Conservation (phyloP, 2,888 invertebrate species). For the Drosophila koepferae region DNA sequence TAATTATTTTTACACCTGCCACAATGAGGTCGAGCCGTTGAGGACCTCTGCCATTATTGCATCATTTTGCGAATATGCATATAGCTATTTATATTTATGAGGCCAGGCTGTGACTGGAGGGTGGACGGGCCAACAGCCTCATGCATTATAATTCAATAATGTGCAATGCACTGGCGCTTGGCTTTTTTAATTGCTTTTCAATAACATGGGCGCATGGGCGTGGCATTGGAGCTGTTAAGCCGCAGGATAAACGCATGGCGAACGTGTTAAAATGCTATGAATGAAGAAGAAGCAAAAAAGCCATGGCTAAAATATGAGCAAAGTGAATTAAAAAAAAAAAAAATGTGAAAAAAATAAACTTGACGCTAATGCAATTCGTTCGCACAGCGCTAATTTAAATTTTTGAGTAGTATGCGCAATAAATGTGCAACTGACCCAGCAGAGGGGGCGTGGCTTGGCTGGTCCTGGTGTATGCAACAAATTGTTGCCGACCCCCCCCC, state of each 20-base stretch:
- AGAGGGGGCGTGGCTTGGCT: background rate
- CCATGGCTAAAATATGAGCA: slow-evolving; percentile 67
- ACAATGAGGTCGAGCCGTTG: slow-evolving; percentile 13
- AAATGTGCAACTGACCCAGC: slow-evolving; percentile 54
- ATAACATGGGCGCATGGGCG: slow-evolving; percentile 61
- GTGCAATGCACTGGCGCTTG: slow-evolving; percentile 64
- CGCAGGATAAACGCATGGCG: slow-evolving; percentile 61
- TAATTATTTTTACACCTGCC: slow-evolving; percentile 35
- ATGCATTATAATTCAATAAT: slow-evolving; percentile 76
- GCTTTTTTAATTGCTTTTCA: slow-evolving; percentile 84
- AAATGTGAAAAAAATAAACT: slow-evolving; percentile 11
- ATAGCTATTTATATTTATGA: slow-evolving; percentile 75
- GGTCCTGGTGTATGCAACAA: slow-evolving; percentile 66
- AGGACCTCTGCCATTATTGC: slow-evolving; percentile 11
- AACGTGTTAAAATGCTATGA: slow-evolving; percentile 64
- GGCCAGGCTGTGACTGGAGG: slow-evolving; percentile 18
- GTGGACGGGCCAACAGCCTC: slow-evolving; percentile 7
- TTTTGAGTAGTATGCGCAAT: slow-evolving; percentile 66
- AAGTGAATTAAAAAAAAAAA: slow-evolving; percentile 57
- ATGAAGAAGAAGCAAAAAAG: slow-evolving; percentile 36
- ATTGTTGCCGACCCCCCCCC: slow-evolving; percentile 59
- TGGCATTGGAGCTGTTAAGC: slow-evolving; percentile 58
- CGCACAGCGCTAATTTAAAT: slow-evolving; percentile 72
- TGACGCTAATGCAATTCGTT: slow-evolving; percentile 71
- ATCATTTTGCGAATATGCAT: slow-evolving; percentile 41